Evolutionary conservation across 2,797 vertebrate genomes (phyloP).

Genomic region (Siniperca obscura): DNA sequence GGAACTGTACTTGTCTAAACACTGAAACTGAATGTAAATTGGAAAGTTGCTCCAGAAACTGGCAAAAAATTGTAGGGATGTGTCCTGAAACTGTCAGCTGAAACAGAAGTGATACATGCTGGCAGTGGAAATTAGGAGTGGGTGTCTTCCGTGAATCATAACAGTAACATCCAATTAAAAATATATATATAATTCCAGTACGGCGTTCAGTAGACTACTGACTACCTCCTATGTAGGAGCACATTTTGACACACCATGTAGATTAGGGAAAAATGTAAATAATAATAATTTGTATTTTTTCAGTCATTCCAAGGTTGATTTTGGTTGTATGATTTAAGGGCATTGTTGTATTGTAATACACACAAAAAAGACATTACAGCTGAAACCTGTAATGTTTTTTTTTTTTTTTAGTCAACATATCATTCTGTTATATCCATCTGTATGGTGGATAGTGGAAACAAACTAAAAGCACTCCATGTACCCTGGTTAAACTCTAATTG

Average conservation of each 20-base stretch:
- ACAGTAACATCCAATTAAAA: background rate
- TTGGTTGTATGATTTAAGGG: background rate
- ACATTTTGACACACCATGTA: background rate
- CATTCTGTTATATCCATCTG: background rate
- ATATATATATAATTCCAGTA: background rate
- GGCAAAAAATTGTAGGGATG: no score
- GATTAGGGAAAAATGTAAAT: background rate
- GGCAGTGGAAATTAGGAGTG: no score
- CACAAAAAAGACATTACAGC: background rate
- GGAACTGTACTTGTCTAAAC: background rate
- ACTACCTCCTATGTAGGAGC: background rate
- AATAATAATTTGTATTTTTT: background rate
- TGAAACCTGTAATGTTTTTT: background rate
- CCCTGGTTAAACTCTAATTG: background rate
- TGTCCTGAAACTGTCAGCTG: background rate
- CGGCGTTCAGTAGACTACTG: background rate
- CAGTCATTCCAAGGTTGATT: background rate
- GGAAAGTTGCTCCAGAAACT: background rate
- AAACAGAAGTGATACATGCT: background rate
- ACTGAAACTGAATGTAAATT: background rate
- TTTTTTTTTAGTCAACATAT: background rate
- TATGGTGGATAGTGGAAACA: no score
- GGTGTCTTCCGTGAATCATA: background rate
- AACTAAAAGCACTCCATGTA: background rate
- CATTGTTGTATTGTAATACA: background rate